These are phyloP conservation scores for Margaritifera margaritifera DNA, from an alignment of 2,888 invertebrate species.

Conservation along the genomic window DNA sequence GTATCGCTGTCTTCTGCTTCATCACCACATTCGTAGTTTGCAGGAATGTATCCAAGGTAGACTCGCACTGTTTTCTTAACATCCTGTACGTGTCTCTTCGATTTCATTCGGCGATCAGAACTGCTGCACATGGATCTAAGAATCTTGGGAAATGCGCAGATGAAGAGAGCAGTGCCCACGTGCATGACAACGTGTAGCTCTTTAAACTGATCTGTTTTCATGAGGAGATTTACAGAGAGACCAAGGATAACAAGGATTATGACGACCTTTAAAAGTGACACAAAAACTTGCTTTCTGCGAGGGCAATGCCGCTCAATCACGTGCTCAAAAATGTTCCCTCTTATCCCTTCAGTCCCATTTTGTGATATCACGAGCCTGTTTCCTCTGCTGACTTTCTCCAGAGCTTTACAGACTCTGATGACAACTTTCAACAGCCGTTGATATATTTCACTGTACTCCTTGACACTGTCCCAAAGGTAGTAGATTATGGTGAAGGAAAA, in stretches of 20 bases:
- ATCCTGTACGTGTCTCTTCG: slow-evolving; percentile 4
- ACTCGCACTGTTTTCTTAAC: slow-evolving; percentile 1
- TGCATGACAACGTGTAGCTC: slow-evolving; percentile 39
- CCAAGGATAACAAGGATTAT: slow-evolving; percentile 29
- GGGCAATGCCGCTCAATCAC: slow-evolving; percentile 33
- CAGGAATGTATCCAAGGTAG: slow-evolving; percentile 3
- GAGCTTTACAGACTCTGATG: slow-evolving; percentile 12
- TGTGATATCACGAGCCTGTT: slow-evolving; percentile 13
- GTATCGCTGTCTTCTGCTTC: background rate
- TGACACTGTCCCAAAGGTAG: slow-evolving; percentile 33
- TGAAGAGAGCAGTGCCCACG: slow-evolving; percentile 37
- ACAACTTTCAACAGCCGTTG: slow-evolving; percentile 19
- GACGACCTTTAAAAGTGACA: slow-evolving; percentile 26
- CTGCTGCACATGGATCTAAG: slow-evolving; percentile 23
- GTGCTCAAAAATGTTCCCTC: slow-evolving; percentile 23
- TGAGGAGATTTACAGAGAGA: slow-evolving; percentile 28
- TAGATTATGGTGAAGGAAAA: slow-evolving; percentile 33
- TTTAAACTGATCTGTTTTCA: slow-evolving; percentile 29
- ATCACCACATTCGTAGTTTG: slow-evolving; percentile 2
- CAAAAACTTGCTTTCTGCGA: slow-evolving; percentile 31
- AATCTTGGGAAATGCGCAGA: slow-evolving; percentile 38
- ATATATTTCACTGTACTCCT: slow-evolving; percentile 21
- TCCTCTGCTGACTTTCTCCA: slow-evolving; percentile 12
- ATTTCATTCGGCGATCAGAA: slow-evolving; percentile 1
- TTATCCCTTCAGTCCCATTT: slow-evolving; percentile 19